phyloP scores from a whole-genome alignment of 35 echinoderm and acorn worm genomes.

The Apostichopus parvimensis region DNA sequence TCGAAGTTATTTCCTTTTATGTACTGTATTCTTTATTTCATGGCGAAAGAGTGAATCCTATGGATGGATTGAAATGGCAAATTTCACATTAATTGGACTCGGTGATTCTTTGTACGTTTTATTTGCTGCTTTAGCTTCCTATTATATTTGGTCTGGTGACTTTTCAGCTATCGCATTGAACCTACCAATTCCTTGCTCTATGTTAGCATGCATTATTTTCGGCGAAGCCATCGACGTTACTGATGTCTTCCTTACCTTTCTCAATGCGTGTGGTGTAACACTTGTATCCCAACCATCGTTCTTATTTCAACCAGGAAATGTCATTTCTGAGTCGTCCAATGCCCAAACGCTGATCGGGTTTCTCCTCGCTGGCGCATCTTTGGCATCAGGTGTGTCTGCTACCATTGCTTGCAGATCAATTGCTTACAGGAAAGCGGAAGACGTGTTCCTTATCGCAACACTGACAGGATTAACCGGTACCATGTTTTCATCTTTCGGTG shows the following conservation, averaged over 20 bases:
- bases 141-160: constrained; percentile 14
- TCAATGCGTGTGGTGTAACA: not conserved
- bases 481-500: not conserved
- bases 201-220: not conserved
- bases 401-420: not conserved
- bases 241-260: not conserved
- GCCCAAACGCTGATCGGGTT: not conserved
- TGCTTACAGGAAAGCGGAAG: not conserved
- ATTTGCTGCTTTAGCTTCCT: not conserved
- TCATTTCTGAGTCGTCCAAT: not conserved
- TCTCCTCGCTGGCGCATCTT: not conserved
- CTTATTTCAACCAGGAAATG: not conserved
- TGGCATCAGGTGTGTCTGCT: not conserved
- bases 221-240: not conserved
- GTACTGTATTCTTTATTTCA: not conserved
- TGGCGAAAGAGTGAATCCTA: constrained; percentile 1
- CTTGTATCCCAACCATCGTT: constrained; percentile 11
- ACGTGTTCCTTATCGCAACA: not conserved
- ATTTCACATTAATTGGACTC: not conserved
- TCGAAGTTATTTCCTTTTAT: not conserved
- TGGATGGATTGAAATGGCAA: not conserved
- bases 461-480: constrained; percentile 11
- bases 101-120: not conserved
- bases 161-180: not conserved
- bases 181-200: not conserved